A percentile compares a stretch with the other conserved stretches of the same genome.
Evolutionary conservation across 2,113 vertebrate species (phyloP).

Genomic region (Odontophorus gujanensis): DNA sequence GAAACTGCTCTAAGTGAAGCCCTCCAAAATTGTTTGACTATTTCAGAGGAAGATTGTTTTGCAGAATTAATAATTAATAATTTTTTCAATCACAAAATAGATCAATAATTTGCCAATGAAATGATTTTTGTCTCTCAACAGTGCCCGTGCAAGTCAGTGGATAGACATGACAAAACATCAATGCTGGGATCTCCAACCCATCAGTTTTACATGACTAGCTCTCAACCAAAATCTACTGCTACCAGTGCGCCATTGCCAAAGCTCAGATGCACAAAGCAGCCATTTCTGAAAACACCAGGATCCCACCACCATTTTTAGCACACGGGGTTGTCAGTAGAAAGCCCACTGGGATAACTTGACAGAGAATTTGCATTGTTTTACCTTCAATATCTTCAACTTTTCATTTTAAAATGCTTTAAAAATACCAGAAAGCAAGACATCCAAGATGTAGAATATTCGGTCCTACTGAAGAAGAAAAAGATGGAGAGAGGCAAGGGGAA

Average conservation of each 20-base stretch:
- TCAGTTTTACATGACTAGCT: fast-evolving
- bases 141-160: background rate
- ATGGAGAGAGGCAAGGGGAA: background rate
- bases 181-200: background rate
- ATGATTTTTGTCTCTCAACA: background rate
- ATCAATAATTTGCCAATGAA: background rate
- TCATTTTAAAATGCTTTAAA: background rate
- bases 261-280: conserved; percentile 55
- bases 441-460: background rate
- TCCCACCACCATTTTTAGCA: background rate
- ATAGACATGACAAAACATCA: background rate
- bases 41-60: background rate
- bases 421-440: background rate
- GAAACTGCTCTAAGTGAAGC: background rate
- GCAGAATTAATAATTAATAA: background rate
- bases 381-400: background rate
- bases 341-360: background rate
- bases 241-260: conserved; percentile 7
- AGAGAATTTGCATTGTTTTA: background rate
- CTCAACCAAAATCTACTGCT: background rate
- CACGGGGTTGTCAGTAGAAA: background rate
- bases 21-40: background rate
- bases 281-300: background rate
- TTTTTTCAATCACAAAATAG: background rate
- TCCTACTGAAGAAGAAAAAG: background rate